Evolutionary conservation across 2,797 vertebrate genomes (phyloP).

Genomic region (Hapalemur alaotrensis): DNA sequence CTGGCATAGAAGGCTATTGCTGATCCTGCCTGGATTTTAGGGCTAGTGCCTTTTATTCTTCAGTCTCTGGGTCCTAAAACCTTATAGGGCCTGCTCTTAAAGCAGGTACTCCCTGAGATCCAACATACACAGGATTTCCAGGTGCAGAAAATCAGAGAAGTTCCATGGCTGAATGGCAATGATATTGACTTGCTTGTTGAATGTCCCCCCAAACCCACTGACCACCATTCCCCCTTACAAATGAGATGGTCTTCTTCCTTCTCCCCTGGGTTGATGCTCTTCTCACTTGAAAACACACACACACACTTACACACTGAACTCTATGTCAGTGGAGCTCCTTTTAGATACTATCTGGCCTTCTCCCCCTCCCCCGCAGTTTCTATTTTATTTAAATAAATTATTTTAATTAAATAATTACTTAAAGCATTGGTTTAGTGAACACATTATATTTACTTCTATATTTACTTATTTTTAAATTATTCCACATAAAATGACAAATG

Average conservation of each 20-base stretch:
- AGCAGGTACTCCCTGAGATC: background rate
- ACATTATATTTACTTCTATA: background rate
- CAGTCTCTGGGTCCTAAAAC: background rate
- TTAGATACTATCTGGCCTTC: background rate
- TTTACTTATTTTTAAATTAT: slow-evolving; percentile 7
- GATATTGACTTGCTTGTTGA: background rate
- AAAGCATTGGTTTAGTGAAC: background rate
- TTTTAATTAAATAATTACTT: slow-evolving; percentile 14
- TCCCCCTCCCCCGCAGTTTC: background rate
- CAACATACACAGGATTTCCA: background rate
- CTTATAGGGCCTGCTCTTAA: background rate
- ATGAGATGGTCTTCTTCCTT: background rate
- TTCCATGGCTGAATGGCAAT: background rate
- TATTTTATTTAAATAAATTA: background rate
- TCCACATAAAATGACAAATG: background rate
- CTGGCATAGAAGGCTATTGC: background rate
- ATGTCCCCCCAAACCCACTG: background rate
- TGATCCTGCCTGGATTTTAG: background rate
- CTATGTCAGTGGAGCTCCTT: background rate
- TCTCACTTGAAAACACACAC: background rate
- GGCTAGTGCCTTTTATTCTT: background rate
- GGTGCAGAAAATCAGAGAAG: background rate
- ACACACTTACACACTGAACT: background rate
- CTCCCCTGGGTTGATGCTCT: background rate
- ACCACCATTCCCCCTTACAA: background rate